Evolutionary conservation across 2,797 vertebrate species (phyloP).

Genomic region (Anguilla marmorata): DNA sequence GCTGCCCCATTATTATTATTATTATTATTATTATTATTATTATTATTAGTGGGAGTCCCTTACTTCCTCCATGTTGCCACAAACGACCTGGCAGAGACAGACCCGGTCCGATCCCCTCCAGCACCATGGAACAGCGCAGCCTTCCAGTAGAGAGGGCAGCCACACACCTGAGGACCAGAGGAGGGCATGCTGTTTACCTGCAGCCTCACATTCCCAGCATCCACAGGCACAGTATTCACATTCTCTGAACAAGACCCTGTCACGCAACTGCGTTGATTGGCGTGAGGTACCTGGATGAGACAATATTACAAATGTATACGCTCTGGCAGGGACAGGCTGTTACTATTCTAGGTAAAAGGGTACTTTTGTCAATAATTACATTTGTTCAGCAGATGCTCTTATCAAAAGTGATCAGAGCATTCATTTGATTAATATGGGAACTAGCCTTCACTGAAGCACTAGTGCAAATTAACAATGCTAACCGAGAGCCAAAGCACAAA

Average conservation of each 20-base stretch:
- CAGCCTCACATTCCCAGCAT: not conserved
- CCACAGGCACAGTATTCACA: not conserved
- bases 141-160: slow-evolving; percentile 97
- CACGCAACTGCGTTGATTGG: not conserved
- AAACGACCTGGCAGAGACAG: slow-evolving; percentile 87
- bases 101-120: slow-evolving; percentile 88
- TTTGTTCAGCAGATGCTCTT: too few species aligned
- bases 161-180: slow-evolving; percentile 76
- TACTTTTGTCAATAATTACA: not conserved
- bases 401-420: not conserved
- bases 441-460: not conserved
- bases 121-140: slow-evolving; percentile 88
- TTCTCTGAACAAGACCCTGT: not conserved
- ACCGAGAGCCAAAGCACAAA: not conserved
- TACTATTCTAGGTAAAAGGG: not conserved
- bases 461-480: not conserved
- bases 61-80: slow-evolving; percentile 94
- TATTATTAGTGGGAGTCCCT: slow-evolving; percentile 55
- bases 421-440: not conserved
- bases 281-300: not conserved
- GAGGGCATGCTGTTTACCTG: not conserved
- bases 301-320: not conserved
- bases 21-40: not conserved
- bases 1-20: not conserved
- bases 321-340: not conserved